Conservation (phyloP, 2,113 vertebrate species). For the Perca flavescens region DNA sequence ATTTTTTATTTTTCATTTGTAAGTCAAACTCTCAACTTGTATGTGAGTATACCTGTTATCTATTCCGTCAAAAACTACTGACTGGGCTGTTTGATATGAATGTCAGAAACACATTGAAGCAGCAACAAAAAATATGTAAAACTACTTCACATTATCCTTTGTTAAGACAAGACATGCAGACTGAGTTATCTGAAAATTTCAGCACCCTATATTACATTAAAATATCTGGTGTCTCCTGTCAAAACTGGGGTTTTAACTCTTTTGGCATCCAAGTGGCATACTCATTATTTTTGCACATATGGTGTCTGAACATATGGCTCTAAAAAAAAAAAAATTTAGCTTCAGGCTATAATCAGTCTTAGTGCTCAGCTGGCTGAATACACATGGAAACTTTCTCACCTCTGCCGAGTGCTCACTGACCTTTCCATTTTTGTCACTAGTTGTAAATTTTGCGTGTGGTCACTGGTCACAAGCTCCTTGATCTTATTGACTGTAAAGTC, state of each 20-base stretch:
- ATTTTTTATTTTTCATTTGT: not conserved
- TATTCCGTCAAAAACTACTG: not conserved
- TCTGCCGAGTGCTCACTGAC: not conserved
- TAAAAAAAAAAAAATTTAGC: not conserved
- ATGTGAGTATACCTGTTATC: not conserved
- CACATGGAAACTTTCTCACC: slow-evolving; percentile 17
- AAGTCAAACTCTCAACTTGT: not conserved
- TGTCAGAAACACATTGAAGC: not conserved
- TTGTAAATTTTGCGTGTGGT: slow-evolving; percentile 24
- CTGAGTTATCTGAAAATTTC: not conserved
- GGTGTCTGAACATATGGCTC: slow-evolving; percentile 16
- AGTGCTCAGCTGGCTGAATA: slow-evolving; percentile 16
- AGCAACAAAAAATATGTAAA: not conserved
- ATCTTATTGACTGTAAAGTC: slow-evolving; percentile 66
- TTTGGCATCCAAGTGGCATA: too few relatives aligned
- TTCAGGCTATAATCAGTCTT: slow-evolving; percentile 15
- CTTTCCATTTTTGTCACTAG: slow-evolving; percentile 39
- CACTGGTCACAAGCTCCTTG: slow-evolving; percentile 21
- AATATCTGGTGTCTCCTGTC: not conserved
- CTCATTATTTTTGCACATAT: slow-evolving; percentile 9
- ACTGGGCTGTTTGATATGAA: not conserved
- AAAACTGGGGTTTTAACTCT: not conserved
- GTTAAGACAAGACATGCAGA: too few relatives aligned
- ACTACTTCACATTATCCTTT: not conserved
- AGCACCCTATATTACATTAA: not conserved